Base-by-base conservation (phyloP, 2,888 invertebrate genomes). In the Anagyrus pseudococci region DNA sequence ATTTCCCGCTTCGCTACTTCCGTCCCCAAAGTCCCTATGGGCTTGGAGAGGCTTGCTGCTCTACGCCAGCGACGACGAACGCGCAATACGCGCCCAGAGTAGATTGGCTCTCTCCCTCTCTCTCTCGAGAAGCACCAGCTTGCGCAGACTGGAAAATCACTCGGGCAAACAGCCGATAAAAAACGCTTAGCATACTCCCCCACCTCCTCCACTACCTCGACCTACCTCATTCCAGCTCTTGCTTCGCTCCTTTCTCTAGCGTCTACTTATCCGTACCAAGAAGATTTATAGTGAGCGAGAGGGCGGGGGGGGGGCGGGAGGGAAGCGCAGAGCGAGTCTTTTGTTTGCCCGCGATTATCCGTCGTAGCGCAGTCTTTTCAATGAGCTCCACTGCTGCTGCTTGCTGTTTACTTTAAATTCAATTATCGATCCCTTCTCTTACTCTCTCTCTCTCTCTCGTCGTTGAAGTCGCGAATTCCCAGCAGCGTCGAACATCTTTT, bases 1-100 rank as follows among this genome's bases (percentile, higher is more conserved):
- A 60, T 64, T 64, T 64, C 17, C 60, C 57, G 60, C 56, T 48
- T 60, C 26, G 57, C 52, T 60, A 57, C 64, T 46, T 54, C 46
- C 25, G 41, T 44, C 19, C 62, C 50, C 3, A 17, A 56, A 50
- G 25, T 26, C 44, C 54, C 23, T 13, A 17, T 4, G n/a, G 20
- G n/a, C n/a, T n/a, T 20, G 6, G 10, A 10, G 43, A 17, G 3
- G 6, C 43, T 10, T 20, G 17, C 10, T 17, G 8, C 20, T 43
- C 43, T 23, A 19, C 44, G 4, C 20, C 25, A n/a, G 23, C n/a
- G 1, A n/a, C 4, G 15, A 15, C 23, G 48, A 15, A 29, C n/a
- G 19, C 15, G 50, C 22, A 61, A 49, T 55, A 52, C 65, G 49
- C 33, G 29, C 54, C 19, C 4, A 17, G 50, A 25, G 47, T 20